Base-by-base conservation (phyloP, 2,888 invertebrate species). In the Athetis lepigone region DNA sequence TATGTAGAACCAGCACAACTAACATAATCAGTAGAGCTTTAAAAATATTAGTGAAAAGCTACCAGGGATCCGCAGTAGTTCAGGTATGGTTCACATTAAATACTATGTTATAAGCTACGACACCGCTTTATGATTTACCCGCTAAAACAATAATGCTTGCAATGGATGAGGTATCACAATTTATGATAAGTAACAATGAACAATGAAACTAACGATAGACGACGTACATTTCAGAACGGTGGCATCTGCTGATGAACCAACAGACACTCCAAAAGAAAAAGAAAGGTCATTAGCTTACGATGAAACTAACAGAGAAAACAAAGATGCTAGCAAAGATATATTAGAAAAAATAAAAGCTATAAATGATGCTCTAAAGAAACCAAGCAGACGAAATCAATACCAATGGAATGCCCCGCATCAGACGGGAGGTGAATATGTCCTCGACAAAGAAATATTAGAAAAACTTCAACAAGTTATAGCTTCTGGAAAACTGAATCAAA, bases 341-440 rank as follows among this genome's bases (percentile, higher is more conserved):
- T 82, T 96, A 27, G 92, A 95, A 39, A 96, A 96, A 88, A 96
- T 96, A 66, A 93, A 92, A 78, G 88, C 90, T 62, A 90, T 96
- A 4, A 96, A 96, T 77, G 90, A 92, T 46, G 91, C 91, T 19
- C 72, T 94, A 4, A 83, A 92, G 81, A 88, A 94, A 89, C 86
- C 92, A 40, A 78, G 82, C 23, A 87, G 81, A 67, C 83, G 85
- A 66, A 86, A 85, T 57, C 88, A 87, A 61, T 76, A 85, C 1
- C 87, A 87, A 51, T 89, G 85, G 77, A 89, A 90, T 42, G 80
- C 83, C 7, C 84, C 86, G 46, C 86, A 87, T 13, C 85, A 87
- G 46, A 77, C 85, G 8, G 85, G 82, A 2, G 86, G 84, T 42
- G 84, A 80, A 49, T 90, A 90, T 39, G 82, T 85, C 0, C 81